phyloP scores from a whole-genome alignment of 1,140 invertebrate genomes.

The Panonychus citri region DNA sequence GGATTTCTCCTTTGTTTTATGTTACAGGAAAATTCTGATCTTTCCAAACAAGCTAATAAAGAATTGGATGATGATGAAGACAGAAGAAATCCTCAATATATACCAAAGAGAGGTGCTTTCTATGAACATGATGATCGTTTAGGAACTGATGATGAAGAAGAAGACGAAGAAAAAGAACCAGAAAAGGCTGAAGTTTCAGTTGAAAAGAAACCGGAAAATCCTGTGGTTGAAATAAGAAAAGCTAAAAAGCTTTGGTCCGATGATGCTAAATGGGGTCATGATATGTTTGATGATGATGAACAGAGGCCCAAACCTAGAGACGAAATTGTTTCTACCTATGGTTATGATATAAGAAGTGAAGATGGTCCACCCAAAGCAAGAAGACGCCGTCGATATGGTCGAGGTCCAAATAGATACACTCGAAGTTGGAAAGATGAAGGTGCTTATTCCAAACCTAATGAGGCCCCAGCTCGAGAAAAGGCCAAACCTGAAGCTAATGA shows the following conservation, averaged over 20 bases:
- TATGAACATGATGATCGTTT: slow-evolving; percentile 85
- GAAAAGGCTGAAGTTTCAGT: slow-evolving; percentile 11
- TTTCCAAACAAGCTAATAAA: background rate
- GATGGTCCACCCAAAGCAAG: slow-evolving; percentile 66
- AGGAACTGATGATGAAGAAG: slow-evolving; percentile 31
- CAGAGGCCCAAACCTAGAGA: slow-evolving; percentile 65
- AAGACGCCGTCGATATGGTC: slow-evolving; percentile 55
- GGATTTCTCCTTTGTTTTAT: background rate
- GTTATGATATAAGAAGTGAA: slow-evolving; percentile 79
- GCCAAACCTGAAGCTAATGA: background rate
- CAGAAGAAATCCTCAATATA: slow-evolving; percentile 82
- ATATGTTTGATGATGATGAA: slow-evolving; percentile 52
- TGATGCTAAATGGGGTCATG: slow-evolving; percentile 63
- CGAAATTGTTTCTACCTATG: slow-evolving; percentile 66
- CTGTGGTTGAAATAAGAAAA: slow-evolving; percentile 6
- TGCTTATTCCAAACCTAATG: slow-evolving; percentile 32
- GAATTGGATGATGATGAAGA: slow-evolving; percentile 64
- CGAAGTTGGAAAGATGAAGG: slow-evolving; percentile 76
- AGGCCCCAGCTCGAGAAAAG: background rate
- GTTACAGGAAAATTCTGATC: background rate
- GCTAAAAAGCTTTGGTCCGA: slow-evolving; percentile 28
- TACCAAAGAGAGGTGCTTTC: slow-evolving; percentile 81
- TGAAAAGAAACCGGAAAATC: background rate
- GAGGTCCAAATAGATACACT: slow-evolving; percentile 70
- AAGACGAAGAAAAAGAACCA: slow-evolving; percentile 27